phyloP scores from a whole-genome alignment of 2,113 vertebrate species.

The Corythornis vintsioides region DNA sequence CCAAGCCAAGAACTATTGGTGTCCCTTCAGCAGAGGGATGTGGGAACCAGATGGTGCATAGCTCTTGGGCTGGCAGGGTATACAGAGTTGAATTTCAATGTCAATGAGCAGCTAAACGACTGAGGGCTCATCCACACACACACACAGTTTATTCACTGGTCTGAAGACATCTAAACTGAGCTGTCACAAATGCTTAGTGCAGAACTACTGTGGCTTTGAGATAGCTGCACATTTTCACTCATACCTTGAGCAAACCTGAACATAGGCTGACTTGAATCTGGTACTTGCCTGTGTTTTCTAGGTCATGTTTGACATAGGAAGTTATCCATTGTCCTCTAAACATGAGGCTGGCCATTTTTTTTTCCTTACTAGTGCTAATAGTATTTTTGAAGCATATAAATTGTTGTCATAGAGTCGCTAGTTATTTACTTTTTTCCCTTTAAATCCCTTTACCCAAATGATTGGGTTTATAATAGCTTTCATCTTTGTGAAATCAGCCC shows the following conservation, averaged over 20 bases:
- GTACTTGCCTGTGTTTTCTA: neutral
- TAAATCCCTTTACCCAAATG: neutral
- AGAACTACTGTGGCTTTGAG: neutral
- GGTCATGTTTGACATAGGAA: neutral
- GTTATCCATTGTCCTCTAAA: neutral
- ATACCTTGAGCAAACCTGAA: neutral
- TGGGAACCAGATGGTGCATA: conserved; percentile 32
- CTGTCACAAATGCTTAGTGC: neutral
- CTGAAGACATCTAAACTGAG: neutral
- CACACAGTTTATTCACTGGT: neutral
- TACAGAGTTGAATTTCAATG: conserved; percentile 49
- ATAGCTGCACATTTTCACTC: neutral
- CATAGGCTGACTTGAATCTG: neutral
- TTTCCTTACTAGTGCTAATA: neutral
- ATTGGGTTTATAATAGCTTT: neutral
- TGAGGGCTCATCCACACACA: conserved; percentile 8
- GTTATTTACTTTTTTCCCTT: neutral
- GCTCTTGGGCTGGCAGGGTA: conserved; percentile 47
- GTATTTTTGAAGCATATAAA: neutral
- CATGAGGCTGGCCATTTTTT: neutral
- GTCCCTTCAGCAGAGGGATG: neutral
- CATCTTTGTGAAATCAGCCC: neutral
- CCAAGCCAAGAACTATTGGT: neutral
- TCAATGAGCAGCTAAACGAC: conserved; percentile 55
- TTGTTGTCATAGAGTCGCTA: neutral